Evolutionary conservation across 2,888 invertebrate genomes (phyloP).

Genomic region (Sinotaia quadrata): DNA sequence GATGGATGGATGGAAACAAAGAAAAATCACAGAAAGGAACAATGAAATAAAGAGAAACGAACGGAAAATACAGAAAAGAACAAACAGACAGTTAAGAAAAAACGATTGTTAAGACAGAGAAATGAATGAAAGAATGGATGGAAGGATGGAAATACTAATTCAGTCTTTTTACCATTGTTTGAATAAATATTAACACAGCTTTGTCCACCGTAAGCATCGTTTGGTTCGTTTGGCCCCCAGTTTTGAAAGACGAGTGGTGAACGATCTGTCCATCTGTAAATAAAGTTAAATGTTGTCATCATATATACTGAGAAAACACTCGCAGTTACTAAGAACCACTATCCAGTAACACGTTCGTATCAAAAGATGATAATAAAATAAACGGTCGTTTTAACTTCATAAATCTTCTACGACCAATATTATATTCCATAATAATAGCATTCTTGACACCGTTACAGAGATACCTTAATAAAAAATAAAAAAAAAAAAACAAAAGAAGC

Average conservation of each 20-base stretch:
- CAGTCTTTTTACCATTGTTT: conserved; percentile 27
- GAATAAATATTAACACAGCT: conserved; percentile 49
- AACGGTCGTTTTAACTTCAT: too few species aligned
- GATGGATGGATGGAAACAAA: too few species aligned
- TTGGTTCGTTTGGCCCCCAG: conserved; percentile 57
- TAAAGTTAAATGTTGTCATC: too few species aligned
- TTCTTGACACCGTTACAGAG: too few species aligned
- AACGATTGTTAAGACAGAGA: background rate
- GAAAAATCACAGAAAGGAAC: background rate
- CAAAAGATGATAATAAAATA: too few species aligned
- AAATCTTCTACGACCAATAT: too few species aligned
- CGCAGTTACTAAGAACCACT: too few species aligned
- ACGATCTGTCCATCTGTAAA: conserved; percentile 60
- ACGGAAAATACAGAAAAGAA: background rate
- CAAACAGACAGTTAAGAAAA: background rate
- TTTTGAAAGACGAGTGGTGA: conserved; percentile 45
- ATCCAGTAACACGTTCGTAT: too few species aligned
- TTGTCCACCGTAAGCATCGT: conserved; percentile 56
- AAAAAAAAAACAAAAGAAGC: too few species aligned
- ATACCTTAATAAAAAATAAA: too few species aligned
- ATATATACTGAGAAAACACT: too few species aligned
- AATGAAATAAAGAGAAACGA: background rate
- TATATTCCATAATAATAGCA: too few species aligned
- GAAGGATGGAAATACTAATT: background rate
- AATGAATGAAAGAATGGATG: background rate